Evolutionary conservation across 2,888 invertebrate species (phyloP), one percentile per base, ranked within the genome.

Genomic region (Melanargia galathea): DNA sequence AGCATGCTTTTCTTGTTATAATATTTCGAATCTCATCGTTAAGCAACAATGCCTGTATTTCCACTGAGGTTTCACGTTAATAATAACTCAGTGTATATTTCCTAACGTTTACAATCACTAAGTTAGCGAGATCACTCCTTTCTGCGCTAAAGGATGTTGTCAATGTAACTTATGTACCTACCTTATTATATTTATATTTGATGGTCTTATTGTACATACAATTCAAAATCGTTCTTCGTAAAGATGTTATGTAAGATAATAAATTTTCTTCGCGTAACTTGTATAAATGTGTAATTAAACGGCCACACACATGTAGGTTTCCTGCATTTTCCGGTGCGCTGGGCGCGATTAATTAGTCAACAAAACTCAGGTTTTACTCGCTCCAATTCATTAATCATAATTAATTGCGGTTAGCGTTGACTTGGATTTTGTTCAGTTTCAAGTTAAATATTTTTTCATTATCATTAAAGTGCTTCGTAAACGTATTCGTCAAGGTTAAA

Each of bases 281-380:
- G 52, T 35, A 20, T 52, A 52, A 52, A 18, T 52, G 16, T 49
- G 35, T 52, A 52, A 52, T 52, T 52, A 52, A 52, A 7, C 20
- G 33, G 52, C 52, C 52, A 20, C 52, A 52, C 52, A 35, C 18
- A 33, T 18, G 52, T 33, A 18, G 33, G 52, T 35, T 52, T 52
- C 52, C 52, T 52, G 20, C 6, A 52, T 52, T 52, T 52, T 52
- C 52, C 33, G 52, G 33, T 35, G 35, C 52, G 52, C 33, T 52
- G 52, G 33, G 11, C 20, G 52, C 18, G 16, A 33, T 33, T 52
- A 52, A 52, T 35, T 52, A 35, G 52, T 35, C 33, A 35, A 11
- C 33, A 20, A 20, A 33, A 52, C 33, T 52, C 10, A 18, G 11
- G 26, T 16, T 33, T 52, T 35, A 33, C 10, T 13, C 52, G 52